Base-by-base conservation (phyloP, 2,797 vertebrate genomes). In the Oceanodroma leucorhoa region DNA sequence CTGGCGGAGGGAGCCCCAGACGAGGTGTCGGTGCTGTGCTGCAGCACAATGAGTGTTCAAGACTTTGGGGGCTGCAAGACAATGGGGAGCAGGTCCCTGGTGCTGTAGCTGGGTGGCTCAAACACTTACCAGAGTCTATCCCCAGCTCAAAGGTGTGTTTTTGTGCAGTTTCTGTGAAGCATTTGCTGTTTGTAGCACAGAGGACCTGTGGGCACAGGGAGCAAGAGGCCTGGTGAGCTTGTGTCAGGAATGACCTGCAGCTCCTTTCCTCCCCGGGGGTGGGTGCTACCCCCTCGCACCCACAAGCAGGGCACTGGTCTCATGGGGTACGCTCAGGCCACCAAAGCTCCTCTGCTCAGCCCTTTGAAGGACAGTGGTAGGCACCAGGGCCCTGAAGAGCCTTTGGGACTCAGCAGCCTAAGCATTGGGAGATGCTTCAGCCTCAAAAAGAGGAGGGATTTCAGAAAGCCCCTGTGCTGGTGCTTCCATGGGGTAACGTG, bases 181-280 rank as follows among this genome's bases (percentile, higher is more conserved):
- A 4, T 67, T 91, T 87, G 24, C 30, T 50, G 12, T 78, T 67
- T 1, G 3, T n/a, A 67, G 40, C 48, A 18, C 36, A 83, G 79
- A 83, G 15, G 17, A 70, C 9, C 30, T 32, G 57, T 43, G 46
- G 29, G 41, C 14, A 10, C 2, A 3, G 30, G 30, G 22, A 45
- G 8, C 8, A 34, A 45, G 30, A 57, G 16, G 12, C 26, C 62
- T 64, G 30, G 32, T 43, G 23, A 64, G 24, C 15, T 89, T 19
- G 20, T 27, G 32, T 10, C 62, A 41, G 23, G 72, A 87, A 53
- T 11, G 19, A 84, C 16, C 6, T 13, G 22, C 0, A 2, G 16
- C 11, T 85, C n/a, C 24, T 91, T 12, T 75, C 20, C 8, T 72
- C 9, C 9, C 30, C 1, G 1, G 0, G 1, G 12, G 7, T 30